phyloP scores from a whole-genome alignment of 2,113 vertebrate species.

The Stegostoma tigrinum region DNA sequence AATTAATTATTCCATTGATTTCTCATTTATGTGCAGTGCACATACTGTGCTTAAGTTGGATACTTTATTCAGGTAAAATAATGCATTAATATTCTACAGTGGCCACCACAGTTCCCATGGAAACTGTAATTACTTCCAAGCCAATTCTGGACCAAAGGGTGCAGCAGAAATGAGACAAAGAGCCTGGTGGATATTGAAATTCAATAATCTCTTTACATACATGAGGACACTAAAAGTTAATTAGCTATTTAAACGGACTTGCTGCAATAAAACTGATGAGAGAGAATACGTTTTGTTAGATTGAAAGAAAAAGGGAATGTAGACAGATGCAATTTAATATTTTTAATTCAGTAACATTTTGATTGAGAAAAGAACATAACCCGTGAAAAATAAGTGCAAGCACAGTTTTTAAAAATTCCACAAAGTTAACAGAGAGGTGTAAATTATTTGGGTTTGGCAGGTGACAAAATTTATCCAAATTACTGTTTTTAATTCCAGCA shows the following conservation, averaged over 20 bases:
- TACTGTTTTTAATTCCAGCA: not conserved
- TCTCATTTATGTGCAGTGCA: not conserved
- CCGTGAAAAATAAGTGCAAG: not conserved
- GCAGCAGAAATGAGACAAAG: not conserved
- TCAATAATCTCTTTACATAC: constrained; percentile 9
- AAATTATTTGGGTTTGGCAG: not conserved
- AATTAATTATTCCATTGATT: constrained; percentile 8
- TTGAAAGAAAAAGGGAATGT: not conserved
- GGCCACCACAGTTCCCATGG: constrained; percentile 5
- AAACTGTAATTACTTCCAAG: constrained; percentile 10
- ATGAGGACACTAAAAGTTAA: constrained; percentile 5
- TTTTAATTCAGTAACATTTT: not conserved
- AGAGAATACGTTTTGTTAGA: not conserved
- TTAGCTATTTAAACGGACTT: constrained; percentile 2
- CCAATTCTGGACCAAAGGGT: not conserved
- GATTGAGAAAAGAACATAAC: not conserved
- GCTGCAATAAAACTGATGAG: not conserved
- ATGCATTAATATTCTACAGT: not conserved
- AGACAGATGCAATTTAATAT: not conserved
- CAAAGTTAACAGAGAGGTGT: not conserved
- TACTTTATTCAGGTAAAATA: constrained; percentile 9
- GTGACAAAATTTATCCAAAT: not conserved
- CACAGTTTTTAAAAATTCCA: not conserved
- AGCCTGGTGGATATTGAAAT: not conserved
- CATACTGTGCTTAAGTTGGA: not conserved